A percentile compares a stretch with the other conserved stretches of the same genome.
phyloP scores from a whole-genome alignment of 2,888 invertebrate species.

The Ophion obscuratus region DNA sequence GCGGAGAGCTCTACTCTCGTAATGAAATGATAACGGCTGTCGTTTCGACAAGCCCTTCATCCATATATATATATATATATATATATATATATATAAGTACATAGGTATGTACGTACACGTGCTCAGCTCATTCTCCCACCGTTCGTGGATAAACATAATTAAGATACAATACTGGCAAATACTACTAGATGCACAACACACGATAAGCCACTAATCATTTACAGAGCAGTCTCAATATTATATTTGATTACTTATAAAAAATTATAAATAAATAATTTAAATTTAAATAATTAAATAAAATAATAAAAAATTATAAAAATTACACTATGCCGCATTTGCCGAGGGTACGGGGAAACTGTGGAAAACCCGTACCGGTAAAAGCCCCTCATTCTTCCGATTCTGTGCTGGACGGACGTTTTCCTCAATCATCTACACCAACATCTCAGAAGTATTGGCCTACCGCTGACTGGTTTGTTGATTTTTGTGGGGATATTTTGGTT shows the following conservation, averaged over 20 bases:
- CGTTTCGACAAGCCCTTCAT: constrained; percentile 62
- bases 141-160: background rate
- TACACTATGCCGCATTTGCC: too few relatives aligned
- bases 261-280: too few relatives aligned
- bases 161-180: background rate
- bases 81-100: background rate
- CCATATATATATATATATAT: background rate
- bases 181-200: background rate
- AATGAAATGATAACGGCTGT: constrained; percentile 79
- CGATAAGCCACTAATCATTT: background rate
- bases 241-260: background rate
- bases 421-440: too few relatives aligned
- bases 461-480: too few relatives aligned
- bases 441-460: too few relatives aligned
- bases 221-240: background rate
- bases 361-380: too few relatives aligned
- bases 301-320: too few relatives aligned
- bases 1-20: constrained; percentile 65
- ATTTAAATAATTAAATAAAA: too few relatives aligned
- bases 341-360: too few relatives aligned
- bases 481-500: too few relatives aligned
- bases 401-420: too few relatives aligned
- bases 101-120: background rate
- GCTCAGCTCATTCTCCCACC: background rate
- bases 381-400: too few relatives aligned